phyloP scores from a whole-genome alignment of 2,888 invertebrate species.

The Rhimphoctona megacephalus region DNA sequence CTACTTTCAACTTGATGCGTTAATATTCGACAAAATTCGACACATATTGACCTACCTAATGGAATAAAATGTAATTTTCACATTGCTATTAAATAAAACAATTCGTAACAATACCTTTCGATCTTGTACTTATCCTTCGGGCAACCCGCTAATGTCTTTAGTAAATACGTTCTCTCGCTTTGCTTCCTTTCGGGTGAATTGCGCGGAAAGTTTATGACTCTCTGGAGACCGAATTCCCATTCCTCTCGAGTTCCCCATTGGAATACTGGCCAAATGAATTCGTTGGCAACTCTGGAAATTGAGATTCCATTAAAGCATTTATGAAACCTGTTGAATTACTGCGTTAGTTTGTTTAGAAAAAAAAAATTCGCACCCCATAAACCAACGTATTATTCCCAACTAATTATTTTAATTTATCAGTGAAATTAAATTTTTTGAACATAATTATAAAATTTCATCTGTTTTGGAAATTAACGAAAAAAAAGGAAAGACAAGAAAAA shows the following conservation, averaged over 20 bases:
- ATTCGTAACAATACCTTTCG: conserved; percentile 83
- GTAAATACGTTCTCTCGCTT: conserved; percentile 91
- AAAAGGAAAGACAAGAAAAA: background rate
- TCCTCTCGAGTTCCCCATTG: conserved; percentile 92
- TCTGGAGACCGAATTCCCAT: conserved; percentile 93
- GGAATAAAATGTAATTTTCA: background rate
- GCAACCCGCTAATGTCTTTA: conserved; percentile 93
- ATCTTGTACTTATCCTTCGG: conserved; percentile 91
- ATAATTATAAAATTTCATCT: conserved; percentile 5
- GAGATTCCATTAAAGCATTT: conserved; percentile 1
- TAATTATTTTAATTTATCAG: background rate
- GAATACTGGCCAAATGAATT: conserved; percentile 93
- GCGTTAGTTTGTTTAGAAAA: background rate
- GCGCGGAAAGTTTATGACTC: conserved; percentile 91
- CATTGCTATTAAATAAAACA: background rate
- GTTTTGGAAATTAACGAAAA: conserved; percentile 71
- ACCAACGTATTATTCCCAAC: background rate
- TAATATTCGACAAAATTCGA: background rate
- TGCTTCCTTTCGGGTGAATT: conserved; percentile 87
- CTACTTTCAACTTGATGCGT: too few relatives aligned
- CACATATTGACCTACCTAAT: background rate
- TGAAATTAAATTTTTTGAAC: background rate
- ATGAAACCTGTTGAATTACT: background rate
- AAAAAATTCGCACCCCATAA: background rate
- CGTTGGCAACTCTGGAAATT: conserved; percentile 88